Conservation (phyloP, 1,140 invertebrate genomes). For the Sminthurinus signatus region DNA sequence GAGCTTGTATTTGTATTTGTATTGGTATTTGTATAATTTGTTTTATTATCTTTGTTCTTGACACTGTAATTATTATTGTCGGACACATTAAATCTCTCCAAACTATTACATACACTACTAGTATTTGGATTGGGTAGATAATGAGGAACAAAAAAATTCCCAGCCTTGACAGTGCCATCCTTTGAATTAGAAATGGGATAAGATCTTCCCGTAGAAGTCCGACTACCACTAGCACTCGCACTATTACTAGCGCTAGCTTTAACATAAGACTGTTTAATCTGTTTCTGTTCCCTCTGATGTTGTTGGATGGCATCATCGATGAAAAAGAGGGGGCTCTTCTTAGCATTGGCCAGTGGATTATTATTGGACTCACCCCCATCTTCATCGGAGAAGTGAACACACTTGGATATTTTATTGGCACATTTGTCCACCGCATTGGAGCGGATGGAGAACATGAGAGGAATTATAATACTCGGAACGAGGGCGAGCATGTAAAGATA, state of each 20-base stretch:
- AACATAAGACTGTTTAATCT: slow-evolving; percentile 4
- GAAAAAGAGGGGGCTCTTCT: slow-evolving; percentile 33
- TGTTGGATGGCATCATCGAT: slow-evolving; percentile 22
- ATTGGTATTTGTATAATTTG: too few relatives aligned
- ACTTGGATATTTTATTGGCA: slow-evolving; percentile 29
- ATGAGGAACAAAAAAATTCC: slow-evolving; percentile 27
- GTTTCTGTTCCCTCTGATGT: slow-evolving; percentile 3
- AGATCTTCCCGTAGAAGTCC: too few relatives aligned
- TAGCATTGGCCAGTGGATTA: slow-evolving; percentile 9
- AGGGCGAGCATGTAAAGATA: slow-evolving; percentile 37
- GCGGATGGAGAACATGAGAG: slow-evolving; percentile 37
- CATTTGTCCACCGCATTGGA: slow-evolving; percentile 29
- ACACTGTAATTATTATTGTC: neutral
- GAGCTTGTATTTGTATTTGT: neutral
- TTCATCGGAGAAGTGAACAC: slow-evolving; percentile 19
- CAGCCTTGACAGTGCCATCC: neutral
- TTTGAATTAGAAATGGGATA: too few relatives aligned
- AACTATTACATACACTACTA: too few relatives aligned
- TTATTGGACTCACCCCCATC: slow-evolving; percentile 5
- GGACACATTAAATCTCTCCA: too few relatives aligned
- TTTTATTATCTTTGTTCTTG: too few relatives aligned
- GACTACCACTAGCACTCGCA: too few relatives aligned
- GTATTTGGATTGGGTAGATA: slow-evolving; percentile 19
- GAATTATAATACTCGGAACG: slow-evolving; percentile 33
- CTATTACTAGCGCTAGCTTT: slow-evolving; percentile 8